Evolutionary conservation across 1,140 invertebrate genomes (phyloP), one percentile per base, ranked within the genome.

Genomic region (Thaumetopoea pityocampa): DNA sequence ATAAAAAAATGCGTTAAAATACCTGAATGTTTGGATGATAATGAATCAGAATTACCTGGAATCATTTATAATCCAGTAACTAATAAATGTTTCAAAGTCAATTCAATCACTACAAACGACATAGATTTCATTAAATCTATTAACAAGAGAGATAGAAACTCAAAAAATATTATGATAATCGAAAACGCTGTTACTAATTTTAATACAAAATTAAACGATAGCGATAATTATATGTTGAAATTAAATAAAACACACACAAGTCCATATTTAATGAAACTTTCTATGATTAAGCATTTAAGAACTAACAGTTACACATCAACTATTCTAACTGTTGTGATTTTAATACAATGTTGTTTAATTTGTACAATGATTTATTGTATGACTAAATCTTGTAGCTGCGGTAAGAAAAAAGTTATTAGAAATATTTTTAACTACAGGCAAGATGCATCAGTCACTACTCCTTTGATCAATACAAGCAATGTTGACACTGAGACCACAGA

Each of bases 1-100:
- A 61, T 58, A 18, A 22, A 41, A 7, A 83, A 78, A 37, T 89
- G 88, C 36, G 33, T 79, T n/a, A 15, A 56, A 19, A 52, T 81
- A 20, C 82, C 86, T 1, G 9, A 47, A 7, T 88, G 88, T 51
- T 15, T 77, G n/a, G 41, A 64, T 0, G 55, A 77, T 32, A 24
- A 51, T 17, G 37, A 67, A n/a, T 47, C 56, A 11, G 60, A 71
- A 6, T 27, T 78, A 9, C 67, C 78, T 5, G 62, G 73, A 40
- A 40, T 71, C 10, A 63, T 87, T 34, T 76, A 71, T 14, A 55
- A 78, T 50, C 60, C 64, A 2, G 19, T 44, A 3, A 52, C 54
- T 4, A 82, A 81, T 36, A 48, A 51, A 35, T 81, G 77, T 41
- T n/a, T 63, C 8, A 26, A 37, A 4, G 54, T 44, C 7, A 28